These are phyloP conservation scores for Ferrisia virgata DNA, from an alignment of 2,888 invertebrate species.

Conservation along the genomic window DNA sequence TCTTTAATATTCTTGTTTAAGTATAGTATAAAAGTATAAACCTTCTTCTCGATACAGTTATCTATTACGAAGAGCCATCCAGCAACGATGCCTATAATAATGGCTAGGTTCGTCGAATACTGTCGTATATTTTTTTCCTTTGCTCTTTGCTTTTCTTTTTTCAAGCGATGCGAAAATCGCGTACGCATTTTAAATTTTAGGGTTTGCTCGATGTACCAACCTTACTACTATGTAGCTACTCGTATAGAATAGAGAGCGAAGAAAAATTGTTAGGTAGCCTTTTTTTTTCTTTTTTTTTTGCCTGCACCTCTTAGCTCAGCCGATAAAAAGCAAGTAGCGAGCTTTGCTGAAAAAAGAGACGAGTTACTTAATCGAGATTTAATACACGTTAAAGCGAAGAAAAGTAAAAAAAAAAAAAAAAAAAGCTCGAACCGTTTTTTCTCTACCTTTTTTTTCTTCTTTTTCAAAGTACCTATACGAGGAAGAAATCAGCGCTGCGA, in stretches of 20 bases:
- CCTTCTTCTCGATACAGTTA: not conserved
- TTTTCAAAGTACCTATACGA: not conserved
- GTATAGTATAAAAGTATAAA: no score
- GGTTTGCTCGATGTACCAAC: not conserved
- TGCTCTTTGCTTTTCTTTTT: no score
- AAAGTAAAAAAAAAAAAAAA: not conserved
- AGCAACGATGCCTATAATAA: not conserved
- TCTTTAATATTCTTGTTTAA: not conserved
- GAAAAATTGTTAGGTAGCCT: not conserved
- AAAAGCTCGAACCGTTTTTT: not conserved
- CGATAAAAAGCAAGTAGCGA: not conserved
- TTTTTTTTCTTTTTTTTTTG: no score
- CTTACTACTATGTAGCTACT: no score
- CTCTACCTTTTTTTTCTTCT: no score
- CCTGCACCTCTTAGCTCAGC: no score
- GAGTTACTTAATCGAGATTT: not conserved
- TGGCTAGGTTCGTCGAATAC: not conserved
- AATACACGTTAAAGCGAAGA: not conserved
- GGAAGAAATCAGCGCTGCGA: not conserved
- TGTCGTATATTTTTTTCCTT: no score
- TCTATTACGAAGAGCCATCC: not conserved
- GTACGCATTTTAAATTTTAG: not conserved
- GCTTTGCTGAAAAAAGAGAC: not conserved
- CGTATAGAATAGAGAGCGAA: not conserved
- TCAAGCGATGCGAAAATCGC: not conserved